These are phyloP conservation scores for Palythoa grandiflora DNA, from an alignment of 92 coral and sea anemone species.

Conservation along the genomic window DNA sequence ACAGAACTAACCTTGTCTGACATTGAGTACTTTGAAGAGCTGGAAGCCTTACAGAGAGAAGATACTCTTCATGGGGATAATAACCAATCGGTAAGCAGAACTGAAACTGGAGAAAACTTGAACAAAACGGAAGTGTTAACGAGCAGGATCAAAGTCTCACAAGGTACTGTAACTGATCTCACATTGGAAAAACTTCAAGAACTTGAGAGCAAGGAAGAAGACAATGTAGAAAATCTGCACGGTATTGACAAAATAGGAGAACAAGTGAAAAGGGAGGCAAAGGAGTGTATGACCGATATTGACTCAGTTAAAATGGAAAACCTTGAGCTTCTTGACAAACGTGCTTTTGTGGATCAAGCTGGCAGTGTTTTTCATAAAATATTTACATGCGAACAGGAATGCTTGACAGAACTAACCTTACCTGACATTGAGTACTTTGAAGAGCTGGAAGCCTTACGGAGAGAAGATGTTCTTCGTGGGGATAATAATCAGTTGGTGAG, in stretches of 20 bases:
- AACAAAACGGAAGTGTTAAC: conserved; percentile 67
- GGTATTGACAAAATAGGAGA: conserved; percentile 38
- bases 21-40: conserved; percentile 72
- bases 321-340: conserved; percentile 62
- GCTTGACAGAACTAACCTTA: conserved; percentile 69
- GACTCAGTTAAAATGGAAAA: conserved; percentile 62
- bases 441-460: conserved; percentile 62
- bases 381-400: conserved; percentile 62
- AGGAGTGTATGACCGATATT: conserved; percentile 65
- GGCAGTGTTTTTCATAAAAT: not conserved
- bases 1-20: conserved; percentile 74
- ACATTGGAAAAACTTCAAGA: conserved; percentile 64
- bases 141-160: not conserved
- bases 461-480: conserved; percentile 12
- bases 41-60: conserved; percentile 59
- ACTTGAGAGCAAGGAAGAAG: conserved; percentile 54
- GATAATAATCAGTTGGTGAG: not conserved
- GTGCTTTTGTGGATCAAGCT: conserved; percentile 31
- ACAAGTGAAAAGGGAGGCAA: conserved; percentile 34
- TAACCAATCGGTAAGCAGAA: not conserved
- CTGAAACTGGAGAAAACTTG: conserved; percentile 51
- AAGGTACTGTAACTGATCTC: conserved; percentile 67
- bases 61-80: conserved; percentile 20
- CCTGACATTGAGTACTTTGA: conserved; percentile 75
- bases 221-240: conserved; percentile 61